Evolutionary conservation across 2,797 vertebrate genomes (phyloP).

Genomic region (Esox lucius): DNA sequence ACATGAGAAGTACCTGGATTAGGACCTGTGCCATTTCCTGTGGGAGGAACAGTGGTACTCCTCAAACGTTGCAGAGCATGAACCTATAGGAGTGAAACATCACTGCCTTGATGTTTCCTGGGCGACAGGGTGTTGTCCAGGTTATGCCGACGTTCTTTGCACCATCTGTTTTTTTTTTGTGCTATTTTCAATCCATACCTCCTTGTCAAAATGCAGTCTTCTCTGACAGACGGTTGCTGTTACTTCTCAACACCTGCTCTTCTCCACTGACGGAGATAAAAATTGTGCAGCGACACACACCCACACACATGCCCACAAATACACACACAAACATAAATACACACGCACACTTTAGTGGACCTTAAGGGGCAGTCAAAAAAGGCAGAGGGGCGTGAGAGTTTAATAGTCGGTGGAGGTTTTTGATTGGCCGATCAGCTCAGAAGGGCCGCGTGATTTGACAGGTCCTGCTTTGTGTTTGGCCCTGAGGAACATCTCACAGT

Average conservation of each 20-base stretch:
- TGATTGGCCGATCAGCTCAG: constrained; percentile 71
- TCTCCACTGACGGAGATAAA: constrained; percentile 69
- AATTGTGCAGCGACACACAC: constrained; percentile 53
- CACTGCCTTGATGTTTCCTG: no score
- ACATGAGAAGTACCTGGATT: no score
- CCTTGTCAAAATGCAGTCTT: neutral
- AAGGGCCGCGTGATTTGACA: constrained; percentile 56
- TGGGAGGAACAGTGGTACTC: no score
- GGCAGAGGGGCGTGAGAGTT: constrained; percentile 66
- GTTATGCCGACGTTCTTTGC: no score
- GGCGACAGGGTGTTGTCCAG: no score
- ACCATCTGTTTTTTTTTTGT: neutral
- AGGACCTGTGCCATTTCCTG: no score
- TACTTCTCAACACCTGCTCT: constrained; percentile 76
- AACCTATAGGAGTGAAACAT: no score
- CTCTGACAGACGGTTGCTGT: constrained; percentile 51
- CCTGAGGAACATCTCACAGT: constrained; percentile 65
- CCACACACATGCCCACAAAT: no score
- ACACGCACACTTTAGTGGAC: no score
- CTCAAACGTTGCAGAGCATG: no score
- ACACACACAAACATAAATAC: no score
- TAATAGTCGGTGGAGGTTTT: constrained; percentile 75
- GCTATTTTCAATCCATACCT: neutral
- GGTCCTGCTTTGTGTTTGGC: constrained; percentile 70
- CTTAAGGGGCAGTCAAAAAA: no score